These are phyloP conservation scores for Harpagifer antarcticus DNA, from an alignment of 2,797 vertebrate genomes.

Conservation along the genomic window DNA sequence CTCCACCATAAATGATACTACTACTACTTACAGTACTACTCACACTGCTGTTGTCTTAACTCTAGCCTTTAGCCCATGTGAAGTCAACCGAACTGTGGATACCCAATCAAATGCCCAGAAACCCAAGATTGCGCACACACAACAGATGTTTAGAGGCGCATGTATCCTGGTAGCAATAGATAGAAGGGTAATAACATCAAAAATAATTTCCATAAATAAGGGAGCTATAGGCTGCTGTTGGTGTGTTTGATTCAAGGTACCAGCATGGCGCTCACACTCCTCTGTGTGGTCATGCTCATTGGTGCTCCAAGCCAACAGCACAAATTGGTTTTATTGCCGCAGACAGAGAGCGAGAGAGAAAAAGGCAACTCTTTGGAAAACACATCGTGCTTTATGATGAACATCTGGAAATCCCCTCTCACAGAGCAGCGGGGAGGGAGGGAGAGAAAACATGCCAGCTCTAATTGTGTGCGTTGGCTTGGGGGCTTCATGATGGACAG, in stretches of 20 bases:
- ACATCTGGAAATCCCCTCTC: constrained; percentile 80
- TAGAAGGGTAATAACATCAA: constrained; percentile 49
- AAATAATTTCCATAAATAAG: constrained; percentile 65
- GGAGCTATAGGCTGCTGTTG: constrained; percentile 66
- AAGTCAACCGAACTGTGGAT: constrained; percentile 58
- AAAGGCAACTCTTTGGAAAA: constrained; percentile 62
- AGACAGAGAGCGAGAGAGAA: constrained; percentile 36
- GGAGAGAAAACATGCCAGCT: constrained; percentile 58
- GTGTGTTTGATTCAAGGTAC: constrained; percentile 57
- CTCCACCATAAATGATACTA: constrained; percentile 3
- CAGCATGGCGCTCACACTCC: constrained; percentile 52
- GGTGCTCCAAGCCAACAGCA: constrained; percentile 38
- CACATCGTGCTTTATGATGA: constrained; percentile 62
- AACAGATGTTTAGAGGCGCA: constrained; percentile 39
- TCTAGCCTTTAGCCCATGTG: constrained; percentile 8
- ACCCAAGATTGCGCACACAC: constrained; percentile 27
- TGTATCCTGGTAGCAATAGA: constrained; percentile 45
- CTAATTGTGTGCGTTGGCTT: constrained; percentile 55
- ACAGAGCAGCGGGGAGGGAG: constrained; percentile 17
- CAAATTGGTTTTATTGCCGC: constrained; percentile 69
- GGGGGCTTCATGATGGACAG: constrained; percentile 39
- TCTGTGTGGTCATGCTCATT: constrained; percentile 68
- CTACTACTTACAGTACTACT: background rate
- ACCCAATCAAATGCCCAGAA: background rate
- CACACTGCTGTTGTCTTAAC: constrained; percentile 17